Conservation (phyloP, 2,888 invertebrate species). For the Sarcophaga carnaria region DNA sequence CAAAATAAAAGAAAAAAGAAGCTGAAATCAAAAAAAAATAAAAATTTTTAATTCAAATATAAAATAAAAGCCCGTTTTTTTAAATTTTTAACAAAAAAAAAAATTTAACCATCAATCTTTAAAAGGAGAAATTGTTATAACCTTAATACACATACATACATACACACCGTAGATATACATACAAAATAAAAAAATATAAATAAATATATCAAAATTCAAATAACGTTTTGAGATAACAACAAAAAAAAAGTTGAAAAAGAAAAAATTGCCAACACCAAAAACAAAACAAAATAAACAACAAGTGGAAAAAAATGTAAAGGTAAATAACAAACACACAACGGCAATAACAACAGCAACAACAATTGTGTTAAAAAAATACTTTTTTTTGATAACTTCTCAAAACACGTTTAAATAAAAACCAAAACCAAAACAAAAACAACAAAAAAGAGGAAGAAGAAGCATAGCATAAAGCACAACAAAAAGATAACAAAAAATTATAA, state of each 20-base stretch:
- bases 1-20: neutral
- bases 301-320: slow-evolving; percentile 61
- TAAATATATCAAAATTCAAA: slow-evolving; percentile 63
- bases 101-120: slow-evolving; percentile 41
- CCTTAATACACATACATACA: slow-evolving; percentile 50
- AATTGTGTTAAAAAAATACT: slow-evolving; percentile 36
- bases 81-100: neutral
- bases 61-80: neutral
- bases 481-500: neutral
- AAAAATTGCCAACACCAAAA: slow-evolving; percentile 53
- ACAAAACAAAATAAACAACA: slow-evolving; percentile 47
- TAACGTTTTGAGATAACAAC: slow-evolving; percentile 50
- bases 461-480: slow-evolving; percentile 11
- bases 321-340: slow-evolving; percentile 37
- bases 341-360: slow-evolving; percentile 34
- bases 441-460: slow-evolving; percentile 1
- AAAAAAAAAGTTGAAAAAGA: neutral
- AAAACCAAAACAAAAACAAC: slow-evolving; percentile 45
- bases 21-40: neutral
- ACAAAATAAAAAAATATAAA: slow-evolving; percentile 33
- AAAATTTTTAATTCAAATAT: too few relatives aligned
- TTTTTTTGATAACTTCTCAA: slow-evolving; percentile 60
- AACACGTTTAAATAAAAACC: slow-evolving; percentile 55
- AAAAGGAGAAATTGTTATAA: slow-evolving; percentile 62
- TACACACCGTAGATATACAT: slow-evolving; percentile 47